Evolutionary conservation across 2,888 invertebrate species (phyloP), one percentile per base, ranked within the genome.

Genomic region (Agrotis clavis): DNA sequence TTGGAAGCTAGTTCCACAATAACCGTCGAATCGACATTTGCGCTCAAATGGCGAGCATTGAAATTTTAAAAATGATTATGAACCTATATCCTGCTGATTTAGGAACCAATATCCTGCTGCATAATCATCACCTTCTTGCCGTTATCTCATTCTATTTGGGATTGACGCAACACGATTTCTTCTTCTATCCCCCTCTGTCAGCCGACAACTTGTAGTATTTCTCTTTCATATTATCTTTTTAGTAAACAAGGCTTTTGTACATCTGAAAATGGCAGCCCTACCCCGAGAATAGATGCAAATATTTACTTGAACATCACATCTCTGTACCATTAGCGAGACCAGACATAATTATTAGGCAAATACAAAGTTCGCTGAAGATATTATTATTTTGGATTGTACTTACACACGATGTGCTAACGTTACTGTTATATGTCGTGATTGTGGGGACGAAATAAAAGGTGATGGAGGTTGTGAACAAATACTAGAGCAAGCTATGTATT

Each of bases 301-400:
- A 79, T 84, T 84, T 74, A 74, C 70, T 57, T 74, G 45, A 70
- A 35, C 71, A 68, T 76, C 61, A 61, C 78, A 74, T 78, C 78
- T 76, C 62, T 30, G 63, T 59, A 59, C 68, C 74, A 86, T 84
- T 79, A 78, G 75, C 71, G 65, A 83, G 57, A 74, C 72, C 84
- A 81, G 77, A 68, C 74, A 63, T 81, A 68, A 77, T 81, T 78
- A 84, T 75, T 67, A 19, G 53, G 60, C 62, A 71, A 86, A 86
- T 68, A 81, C 56, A 41, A 66, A 54, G 66, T 60, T 71, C 48
- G 62, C 50, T 65, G 30, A 51, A 73, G 59, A 63, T 45, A 53
- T 64, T 60, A 60, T 59, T 64, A 53, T 67, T 63, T 51, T 25
- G 51, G 47, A n/a, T 47, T 25, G 30, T 35, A 64, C 25, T 25